phyloP scores from a whole-genome alignment of 2,113 vertebrate genomes.

The Hepsetus odoe region DNA sequence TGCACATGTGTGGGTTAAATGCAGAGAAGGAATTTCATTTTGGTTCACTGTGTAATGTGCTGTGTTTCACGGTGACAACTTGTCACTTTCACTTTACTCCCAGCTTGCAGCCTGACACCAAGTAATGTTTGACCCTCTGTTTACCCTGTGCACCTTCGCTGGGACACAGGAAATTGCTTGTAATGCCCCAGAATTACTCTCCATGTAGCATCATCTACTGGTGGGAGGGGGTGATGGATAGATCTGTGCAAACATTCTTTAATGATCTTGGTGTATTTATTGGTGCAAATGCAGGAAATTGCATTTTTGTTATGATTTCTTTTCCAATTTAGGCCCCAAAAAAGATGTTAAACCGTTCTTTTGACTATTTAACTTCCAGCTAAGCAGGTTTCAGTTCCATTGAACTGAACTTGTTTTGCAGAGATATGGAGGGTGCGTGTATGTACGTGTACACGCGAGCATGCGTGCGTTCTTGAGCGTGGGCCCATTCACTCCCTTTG shows the following conservation, averaged over 20 bases:
- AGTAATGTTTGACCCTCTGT: slow-evolving; percentile 11
- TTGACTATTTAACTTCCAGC: background rate
- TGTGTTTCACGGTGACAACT: too few species aligned
- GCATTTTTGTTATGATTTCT: slow-evolving; percentile 26
- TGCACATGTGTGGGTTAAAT: too few species aligned
- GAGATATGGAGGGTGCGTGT: background rate
- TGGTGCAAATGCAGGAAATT: slow-evolving; percentile 27
- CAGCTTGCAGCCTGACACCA: background rate
- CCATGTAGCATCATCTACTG: background rate
- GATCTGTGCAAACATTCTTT: background rate
- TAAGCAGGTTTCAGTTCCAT: background rate
- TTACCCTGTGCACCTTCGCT: slow-evolving; percentile 22
- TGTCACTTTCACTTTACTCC: too few species aligned
- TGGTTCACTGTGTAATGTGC: too few species aligned
- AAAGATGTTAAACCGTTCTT: background rate
- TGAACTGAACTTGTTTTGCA: background rate
- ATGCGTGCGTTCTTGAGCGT: background rate
- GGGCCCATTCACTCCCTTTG: slow-evolving; percentile 61
- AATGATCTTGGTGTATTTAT: background rate
- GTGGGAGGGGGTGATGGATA: background rate
- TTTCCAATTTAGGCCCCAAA: background rate
- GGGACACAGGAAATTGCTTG: slow-evolving; percentile 26
- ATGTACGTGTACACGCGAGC: background rate
- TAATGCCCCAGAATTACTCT: background rate
- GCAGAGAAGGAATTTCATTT: too few species aligned